These are phyloP conservation scores for Micromys minutus DNA, from an alignment of 2,113 vertebrate genomes.

Conservation along the genomic window DNA sequence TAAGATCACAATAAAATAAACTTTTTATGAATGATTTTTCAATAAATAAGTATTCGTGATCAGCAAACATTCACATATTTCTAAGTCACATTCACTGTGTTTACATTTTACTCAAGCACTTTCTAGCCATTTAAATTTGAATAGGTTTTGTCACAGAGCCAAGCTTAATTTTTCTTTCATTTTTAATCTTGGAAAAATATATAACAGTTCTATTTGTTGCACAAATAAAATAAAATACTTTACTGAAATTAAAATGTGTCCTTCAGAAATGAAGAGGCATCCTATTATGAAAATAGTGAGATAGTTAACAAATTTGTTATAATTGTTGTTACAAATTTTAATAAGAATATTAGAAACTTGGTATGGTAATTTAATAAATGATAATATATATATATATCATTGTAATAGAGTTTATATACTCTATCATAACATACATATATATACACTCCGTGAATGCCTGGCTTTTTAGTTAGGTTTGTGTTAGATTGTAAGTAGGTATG, in stretches of 20 bases:
- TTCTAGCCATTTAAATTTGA: constrained; percentile 21
- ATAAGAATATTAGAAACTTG: neutral
- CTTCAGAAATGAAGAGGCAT: neutral
- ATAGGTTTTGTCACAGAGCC: neutral
- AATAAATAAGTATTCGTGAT: neutral
- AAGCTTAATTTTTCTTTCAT: neutral
- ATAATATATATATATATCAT: neutral
- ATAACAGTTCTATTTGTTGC: neutral
- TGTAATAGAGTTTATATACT: neutral
- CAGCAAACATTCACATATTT: neutral
- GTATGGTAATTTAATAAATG: neutral
- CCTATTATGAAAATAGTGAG: constrained; percentile 8
- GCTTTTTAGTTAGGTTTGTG: neutral
- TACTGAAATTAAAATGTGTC: neutral
- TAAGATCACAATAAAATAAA: neutral
- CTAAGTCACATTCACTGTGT: constrained; percentile 6
- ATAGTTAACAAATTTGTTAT: neutral
- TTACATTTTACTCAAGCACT: neutral
- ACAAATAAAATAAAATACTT: neutral
- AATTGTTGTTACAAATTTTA: constrained; percentile 29
- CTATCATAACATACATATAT: neutral
- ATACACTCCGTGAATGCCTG: neutral
- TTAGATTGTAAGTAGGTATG: neutral
- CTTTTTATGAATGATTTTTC: constrained; percentile 26
- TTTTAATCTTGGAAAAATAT: constrained; percentile 9